phyloP scores from a whole-genome alignment of 2,113 vertebrate species.

The Passer domesticus region DNA sequence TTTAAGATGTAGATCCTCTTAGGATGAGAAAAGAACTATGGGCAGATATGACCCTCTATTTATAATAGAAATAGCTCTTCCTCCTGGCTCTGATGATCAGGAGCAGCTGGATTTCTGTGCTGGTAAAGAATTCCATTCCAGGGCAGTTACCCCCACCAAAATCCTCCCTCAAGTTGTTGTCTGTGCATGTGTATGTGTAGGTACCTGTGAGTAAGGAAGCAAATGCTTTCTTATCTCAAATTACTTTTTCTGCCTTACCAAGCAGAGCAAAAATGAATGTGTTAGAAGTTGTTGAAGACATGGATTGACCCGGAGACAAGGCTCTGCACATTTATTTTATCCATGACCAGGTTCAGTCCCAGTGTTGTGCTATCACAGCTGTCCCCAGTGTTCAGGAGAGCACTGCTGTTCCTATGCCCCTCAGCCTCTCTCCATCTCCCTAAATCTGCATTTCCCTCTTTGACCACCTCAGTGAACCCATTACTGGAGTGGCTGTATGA shows the following conservation, averaged over 20 bases:
- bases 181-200: background rate
- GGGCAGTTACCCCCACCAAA: background rate
- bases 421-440: background rate
- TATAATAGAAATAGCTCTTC: background rate
- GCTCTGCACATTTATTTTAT: background rate
- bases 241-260: background rate
- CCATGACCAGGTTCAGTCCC: background rate
- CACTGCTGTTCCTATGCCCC: background rate
- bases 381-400: background rate
- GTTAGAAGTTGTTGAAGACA: background rate
- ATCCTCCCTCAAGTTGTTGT: background rate
- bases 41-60: background rate
- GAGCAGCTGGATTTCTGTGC: background rate
- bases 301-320: background rate
- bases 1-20: background rate
- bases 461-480: accelerated
- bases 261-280: background rate
- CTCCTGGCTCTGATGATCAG: background rate
- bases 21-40: background rate
- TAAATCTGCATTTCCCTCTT: background rate
- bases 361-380: background rate
- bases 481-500: background rate
- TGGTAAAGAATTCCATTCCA: background rate
- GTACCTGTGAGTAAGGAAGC: background rate
- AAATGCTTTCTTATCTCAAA: background rate